Base-by-base conservation (phyloP, 2,113 vertebrate species). In the Centropus unirufus region DNA sequence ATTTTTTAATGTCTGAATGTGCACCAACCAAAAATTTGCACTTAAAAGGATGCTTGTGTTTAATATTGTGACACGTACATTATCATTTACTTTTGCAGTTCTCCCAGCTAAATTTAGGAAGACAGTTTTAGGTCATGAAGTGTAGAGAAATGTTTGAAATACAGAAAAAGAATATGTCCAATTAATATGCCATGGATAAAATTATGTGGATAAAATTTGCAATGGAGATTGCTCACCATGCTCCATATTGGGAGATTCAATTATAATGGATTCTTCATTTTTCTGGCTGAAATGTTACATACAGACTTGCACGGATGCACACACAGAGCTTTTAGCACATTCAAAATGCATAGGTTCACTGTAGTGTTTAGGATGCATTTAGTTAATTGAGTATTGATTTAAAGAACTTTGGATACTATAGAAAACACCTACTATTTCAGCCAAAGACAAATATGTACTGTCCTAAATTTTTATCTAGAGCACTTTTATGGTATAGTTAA, bases 101-200 rank as follows among this genome's bases (percentile, higher is more conserved):
- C 70, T 92, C 95, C n/a, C 39, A 91, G 86, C 69, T 96, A 97
- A 96, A 96, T 95, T 97, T 96, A 94, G 90, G 52, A 52, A 95
- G 95, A 95, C 91, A 96, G 69, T 91, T 97, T 94, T 91, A 94
- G 95, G 94, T 92, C 92, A 78, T 42, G 79, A 89, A 96, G 85
- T 92, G 68, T 93, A 70, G 63, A 83, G 77, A 96, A 95, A 90
- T 6, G 3, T 87, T 94, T 86, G 78, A 83, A 90, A 90, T 62
- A 59, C 46, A 47, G 81, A 47, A 75, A 78, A 61, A 51, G 29
- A 77, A 70, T 83, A 32, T 36, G 58, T 76, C 24, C 62, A 92
- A 87, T 87, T 93, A 93, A 90, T 64, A 74, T n/a, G 32, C 49
- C 88, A 72, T 36, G 18, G 87, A 47, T 88, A 75, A 62, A 59